Base-by-base conservation (phyloP, 2,113 vertebrate genomes). In the Casuarius casuarius region DNA sequence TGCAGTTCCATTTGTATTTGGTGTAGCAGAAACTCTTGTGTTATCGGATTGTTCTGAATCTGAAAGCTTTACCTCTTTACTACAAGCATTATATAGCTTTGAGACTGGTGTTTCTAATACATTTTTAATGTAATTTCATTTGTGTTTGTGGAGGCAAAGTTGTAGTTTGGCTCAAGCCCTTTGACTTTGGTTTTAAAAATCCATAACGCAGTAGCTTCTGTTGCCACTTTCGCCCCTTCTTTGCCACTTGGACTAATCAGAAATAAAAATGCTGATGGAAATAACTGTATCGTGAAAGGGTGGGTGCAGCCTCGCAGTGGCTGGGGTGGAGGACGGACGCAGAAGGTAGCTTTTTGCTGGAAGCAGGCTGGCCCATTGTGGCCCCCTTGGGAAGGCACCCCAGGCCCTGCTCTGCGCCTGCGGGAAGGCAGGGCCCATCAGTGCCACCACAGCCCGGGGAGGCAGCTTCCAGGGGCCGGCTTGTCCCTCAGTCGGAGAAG, bases 141-240 rank as follows among this genome's bases (percentile, higher is more conserved):
- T 90, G 59, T 12, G 23, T 54, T 74, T 90, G 22, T 74, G 76
- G 83, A 84, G 14, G 28, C 82, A 76, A 85, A 95, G 54, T 71
- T 90, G 28, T 73, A 52, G 35, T 83, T 92, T 73, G 71, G 17
- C 75, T 68, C 72, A 79, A 94, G 89, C 89, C 16, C 26, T 74
- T 66, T 73, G 66, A 54, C 31, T 94, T 85, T 14, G 73, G 54
- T 72, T 91, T 82, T 90, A 85, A 94, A 87, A 94, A 85, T 83
- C 77, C 68, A n/a, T 77, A 70, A n/a, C 49, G 52, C 21, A 33
- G 1, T 71, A 38, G 25, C 86, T 86, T 25, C 89, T 78, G 42
- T 56, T 1, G 1, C 66, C 72, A 10, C 61, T 92, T 89, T 46
- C 8, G 14, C 79, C 48, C 66, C 17, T 94, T 87, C 49, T 35